Evolutionary conservation across 2,797 vertebrate genomes (phyloP), one percentile per base, ranked within the genome.

Genomic region (Rousettus madagascariensis): DNA sequence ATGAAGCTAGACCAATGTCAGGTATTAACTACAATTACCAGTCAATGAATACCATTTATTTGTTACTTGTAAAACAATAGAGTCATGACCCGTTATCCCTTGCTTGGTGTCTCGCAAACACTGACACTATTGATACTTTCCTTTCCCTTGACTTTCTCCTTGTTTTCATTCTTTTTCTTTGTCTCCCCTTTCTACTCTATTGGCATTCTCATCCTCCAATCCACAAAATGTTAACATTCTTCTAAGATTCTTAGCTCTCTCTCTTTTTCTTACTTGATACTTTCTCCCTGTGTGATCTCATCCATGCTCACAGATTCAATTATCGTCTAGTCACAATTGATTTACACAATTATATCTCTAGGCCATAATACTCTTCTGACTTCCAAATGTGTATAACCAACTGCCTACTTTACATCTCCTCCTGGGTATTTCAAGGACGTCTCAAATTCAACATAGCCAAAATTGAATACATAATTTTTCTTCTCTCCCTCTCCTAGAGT

Each of bases 331-430:
- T 83, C 74, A 72, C 33, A 95, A 72, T 41, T 55, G 46, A 92
- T 93, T 94, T 55, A 95, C 71, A 74, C 24, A 79, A 69, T 96
- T 95, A 63, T 95, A 71, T 71, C 90, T 94, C 33, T 95, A 82
- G 63, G 86, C 59, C 41, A 86, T 83, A 74, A 57, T 4, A 63
- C 22, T 85, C 68, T 74, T 90, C 36, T 55, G 33, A 90, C 49
- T 66, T 75, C n/a, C 68, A 91, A 71, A 95, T 75, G 57, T 94
- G 26, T 89, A 61, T 92, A 90, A 83, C 36, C 61, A 82, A 90
- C 38, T 95, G 41, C 20, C 33, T 95, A 91, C 33, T 59, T 87
- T 83, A 41, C 43, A 61, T 88, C 7, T 78, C 10, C 19, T 91
- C 75, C 20, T 85, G 46, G 22, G 86, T 46, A 91, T 72, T 80